phyloP scores from a whole-genome alignment of 2,113 vertebrate species.

The Leptosomus discolor region DNA sequence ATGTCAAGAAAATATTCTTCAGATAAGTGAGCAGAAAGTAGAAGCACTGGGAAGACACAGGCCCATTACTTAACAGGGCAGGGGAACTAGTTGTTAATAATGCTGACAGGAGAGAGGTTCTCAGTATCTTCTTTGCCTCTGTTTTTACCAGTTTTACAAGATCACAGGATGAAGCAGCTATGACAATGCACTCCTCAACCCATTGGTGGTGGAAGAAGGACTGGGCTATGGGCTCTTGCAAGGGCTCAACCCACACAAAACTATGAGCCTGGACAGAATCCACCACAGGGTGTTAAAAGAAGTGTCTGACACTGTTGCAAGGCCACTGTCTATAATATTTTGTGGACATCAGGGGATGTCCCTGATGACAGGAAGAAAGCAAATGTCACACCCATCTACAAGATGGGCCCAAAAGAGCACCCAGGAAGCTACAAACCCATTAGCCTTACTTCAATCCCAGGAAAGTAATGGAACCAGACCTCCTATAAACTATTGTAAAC shows the following conservation, averaged over 20 bases:
- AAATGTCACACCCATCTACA: background rate
- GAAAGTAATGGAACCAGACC: background rate
- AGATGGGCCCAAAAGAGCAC: background rate
- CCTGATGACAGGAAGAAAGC: background rate
- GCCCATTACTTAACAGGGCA: background rate
- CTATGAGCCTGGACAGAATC: background rate
- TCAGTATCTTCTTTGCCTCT: background rate
- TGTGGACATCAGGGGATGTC: background rate
- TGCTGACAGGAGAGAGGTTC: background rate
- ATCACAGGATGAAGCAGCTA: background rate
- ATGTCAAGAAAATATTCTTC: background rate
- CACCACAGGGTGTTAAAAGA: background rate
- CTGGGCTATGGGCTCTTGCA: background rate
- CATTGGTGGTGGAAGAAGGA: background rate
- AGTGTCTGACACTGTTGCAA: too few relatives aligned
- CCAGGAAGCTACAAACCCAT: background rate
- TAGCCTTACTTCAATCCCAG: background rate
- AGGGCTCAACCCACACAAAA: background rate
- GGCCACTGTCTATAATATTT: too few relatives aligned
- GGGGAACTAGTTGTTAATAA: background rate
- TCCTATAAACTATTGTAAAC: background rate
- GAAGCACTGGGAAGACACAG: background rate
- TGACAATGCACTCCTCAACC: fast-evolving
- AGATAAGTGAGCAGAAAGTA: background rate
- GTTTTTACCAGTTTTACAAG: background rate